phyloP scores from a whole-genome alignment of 2,888 invertebrate species.

The Cylloceria caligata region DNA sequence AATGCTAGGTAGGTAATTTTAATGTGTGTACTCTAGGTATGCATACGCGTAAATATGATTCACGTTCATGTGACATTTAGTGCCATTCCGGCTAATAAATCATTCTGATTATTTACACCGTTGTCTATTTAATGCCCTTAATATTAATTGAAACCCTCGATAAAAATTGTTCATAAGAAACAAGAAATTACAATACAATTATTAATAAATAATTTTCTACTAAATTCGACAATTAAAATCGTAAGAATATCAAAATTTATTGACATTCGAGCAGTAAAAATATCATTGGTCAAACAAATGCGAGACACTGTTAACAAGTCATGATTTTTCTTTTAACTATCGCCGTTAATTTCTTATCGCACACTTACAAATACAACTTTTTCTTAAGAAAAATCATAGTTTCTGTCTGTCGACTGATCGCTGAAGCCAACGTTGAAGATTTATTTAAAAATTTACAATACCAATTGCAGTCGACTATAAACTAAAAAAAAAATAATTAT shows the following conservation, averaged over 20 bases:
- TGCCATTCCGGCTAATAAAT: conserved; percentile 69
- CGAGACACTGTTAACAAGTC: no score
- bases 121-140: conserved; percentile 7
- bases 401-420: no score
- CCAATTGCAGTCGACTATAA: no score
- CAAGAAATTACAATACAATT: neutral
- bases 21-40: conserved; percentile 71
- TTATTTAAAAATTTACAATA: no score
- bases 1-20: conserved; percentile 68
- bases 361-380: no score
- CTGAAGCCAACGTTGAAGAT: no score
- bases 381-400: no score
- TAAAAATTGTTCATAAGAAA: neutral
- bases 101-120: conserved; percentile 65
- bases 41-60: conserved; percentile 65
- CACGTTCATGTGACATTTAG: conserved; percentile 69
- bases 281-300: no score
- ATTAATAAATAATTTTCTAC: neutral
- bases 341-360: no score
- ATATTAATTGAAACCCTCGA: neutral
- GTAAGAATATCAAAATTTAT: neutral
- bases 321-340: no score
- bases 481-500: no score
- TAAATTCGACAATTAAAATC: neutral
- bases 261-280: neutral